A percentile compares a stretch with the other conserved stretches of the same genome.
These are phyloP conservation scores for Beroe ovata DNA, from an alignment of 37 sponge, comb jelly and placozoan species.

Conservation along the genomic window DNA sequence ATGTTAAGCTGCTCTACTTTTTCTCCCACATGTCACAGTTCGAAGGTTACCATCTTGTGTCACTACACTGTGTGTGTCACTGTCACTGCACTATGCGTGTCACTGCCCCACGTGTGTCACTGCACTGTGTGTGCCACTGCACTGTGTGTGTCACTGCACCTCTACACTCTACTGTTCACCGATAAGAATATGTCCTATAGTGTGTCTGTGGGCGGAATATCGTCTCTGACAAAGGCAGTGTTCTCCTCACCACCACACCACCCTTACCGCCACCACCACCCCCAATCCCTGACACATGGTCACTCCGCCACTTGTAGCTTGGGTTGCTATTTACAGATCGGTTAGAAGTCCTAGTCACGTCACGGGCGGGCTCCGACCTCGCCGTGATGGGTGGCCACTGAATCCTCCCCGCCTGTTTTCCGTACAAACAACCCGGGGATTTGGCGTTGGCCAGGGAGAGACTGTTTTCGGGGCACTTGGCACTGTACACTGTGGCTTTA, in stretches of 20 bases:
- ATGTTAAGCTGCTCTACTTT: no score
- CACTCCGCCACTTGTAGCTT: constrained; percentile 18
- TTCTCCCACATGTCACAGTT: no score
- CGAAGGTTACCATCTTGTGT: no score
- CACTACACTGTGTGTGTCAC: no score
- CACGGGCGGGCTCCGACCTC: not conserved
- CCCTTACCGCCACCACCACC: not conserved
- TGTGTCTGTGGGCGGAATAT: not conserved
- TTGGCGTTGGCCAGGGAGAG: not conserved
- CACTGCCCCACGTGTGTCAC: no score
- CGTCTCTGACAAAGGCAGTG: not conserved
- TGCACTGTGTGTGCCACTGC: no score
- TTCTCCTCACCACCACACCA: not conserved
- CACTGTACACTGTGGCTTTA: not conserved
- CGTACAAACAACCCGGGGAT: not conserved
- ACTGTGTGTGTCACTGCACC: no score
- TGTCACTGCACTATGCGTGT: no score
- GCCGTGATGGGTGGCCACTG: constrained; percentile 40
- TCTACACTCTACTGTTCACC: no score
- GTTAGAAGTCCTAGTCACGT: not conserved
- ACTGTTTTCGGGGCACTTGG: constrained; percentile 4
- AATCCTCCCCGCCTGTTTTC: not conserved
- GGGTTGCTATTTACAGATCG: not conserved
- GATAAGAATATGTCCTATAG: constrained; percentile 19
- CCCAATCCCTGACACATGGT: not conserved